These are phyloP conservation scores for Bambusicola thoracicus DNA, from an alignment of 2,113 vertebrate genomes.

Conservation along the genomic window DNA sequence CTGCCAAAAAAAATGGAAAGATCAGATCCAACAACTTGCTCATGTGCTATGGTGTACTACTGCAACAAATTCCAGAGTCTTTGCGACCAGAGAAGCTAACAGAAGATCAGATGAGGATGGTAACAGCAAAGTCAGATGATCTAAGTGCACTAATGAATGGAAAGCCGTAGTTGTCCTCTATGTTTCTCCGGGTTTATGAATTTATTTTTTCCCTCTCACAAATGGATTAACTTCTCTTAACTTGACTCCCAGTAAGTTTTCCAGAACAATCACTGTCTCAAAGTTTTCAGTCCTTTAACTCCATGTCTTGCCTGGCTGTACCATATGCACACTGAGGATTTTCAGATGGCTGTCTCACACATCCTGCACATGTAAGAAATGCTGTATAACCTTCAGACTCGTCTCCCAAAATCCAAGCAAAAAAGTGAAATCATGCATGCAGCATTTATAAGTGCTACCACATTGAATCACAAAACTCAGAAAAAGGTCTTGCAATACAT, in stretches of 20 bases:
- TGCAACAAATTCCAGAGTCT: not conserved
- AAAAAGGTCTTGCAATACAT: not conserved
- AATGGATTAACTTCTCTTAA: not conserved
- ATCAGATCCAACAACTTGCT: not conserved
- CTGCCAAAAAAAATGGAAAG: not conserved
- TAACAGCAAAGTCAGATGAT: not conserved
- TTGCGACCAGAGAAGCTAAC: not conserved
- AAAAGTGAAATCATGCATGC: not conserved
- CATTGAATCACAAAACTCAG: not conserved
- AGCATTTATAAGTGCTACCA: not conserved
- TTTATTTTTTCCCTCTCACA: not conserved
- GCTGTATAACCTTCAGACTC: not conserved
- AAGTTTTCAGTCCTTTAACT: not conserved
- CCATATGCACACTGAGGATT: accelerated
- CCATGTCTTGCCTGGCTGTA: not conserved
- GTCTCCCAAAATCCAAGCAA: not conserved
- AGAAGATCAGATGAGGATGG: accelerated
- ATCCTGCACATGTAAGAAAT: not conserved
- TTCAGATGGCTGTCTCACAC: not conserved
- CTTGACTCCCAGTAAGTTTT: not conserved
- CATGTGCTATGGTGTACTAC: not conserved
- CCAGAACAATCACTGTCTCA: not conserved
- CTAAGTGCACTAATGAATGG: not conserved
- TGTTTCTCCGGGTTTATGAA: not conserved
- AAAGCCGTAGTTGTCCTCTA: not conserved